Evolutionary conservation across 2,113 vertebrate genomes (phyloP).

Genomic region (Aptenodytes patagonicus): DNA sequence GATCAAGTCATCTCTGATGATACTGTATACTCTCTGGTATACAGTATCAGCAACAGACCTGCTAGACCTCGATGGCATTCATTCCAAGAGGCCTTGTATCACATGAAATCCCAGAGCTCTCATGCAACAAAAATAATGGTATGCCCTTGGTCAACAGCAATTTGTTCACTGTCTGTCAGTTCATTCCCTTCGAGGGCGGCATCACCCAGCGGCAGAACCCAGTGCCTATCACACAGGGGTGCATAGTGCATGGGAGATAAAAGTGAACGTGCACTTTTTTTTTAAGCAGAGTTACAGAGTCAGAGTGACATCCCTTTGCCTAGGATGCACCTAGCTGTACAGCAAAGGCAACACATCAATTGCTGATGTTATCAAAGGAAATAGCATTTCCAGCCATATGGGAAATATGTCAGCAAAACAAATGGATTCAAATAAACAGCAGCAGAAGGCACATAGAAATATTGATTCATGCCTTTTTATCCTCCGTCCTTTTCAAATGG

Average conservation of each 20-base stretch:
- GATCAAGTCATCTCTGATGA: not conserved
- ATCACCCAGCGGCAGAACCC: not conserved
- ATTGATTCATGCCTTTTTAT: slow-evolving; percentile 59
- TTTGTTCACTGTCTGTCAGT: not conserved
- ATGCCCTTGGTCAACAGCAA: not conserved
- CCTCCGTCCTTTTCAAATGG: slow-evolving; percentile 39
- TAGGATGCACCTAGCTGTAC: not conserved
- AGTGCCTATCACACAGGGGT: not conserved
- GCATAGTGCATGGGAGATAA: not conserved
- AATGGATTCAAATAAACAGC: slow-evolving; percentile 59
- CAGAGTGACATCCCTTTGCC: not conserved
- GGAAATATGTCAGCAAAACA: slow-evolving; percentile 67
- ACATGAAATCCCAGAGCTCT: not conserved
- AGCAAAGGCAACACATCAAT: not conserved
- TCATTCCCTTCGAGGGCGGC: not conserved
- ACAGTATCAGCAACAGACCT: not conserved
- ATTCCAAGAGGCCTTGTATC: not conserved
- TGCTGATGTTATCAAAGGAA: slow-evolving; percentile 62
- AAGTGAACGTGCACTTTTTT: not conserved
- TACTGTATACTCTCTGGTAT: not conserved
- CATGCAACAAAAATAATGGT: not conserved
- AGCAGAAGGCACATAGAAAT: slow-evolving; percentile 7
- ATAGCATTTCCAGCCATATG: slow-evolving; percentile 44
- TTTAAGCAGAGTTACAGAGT: not conserved
- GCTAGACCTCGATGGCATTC: not conserved